These are phyloP conservation scores for Lycophotia porphyrea DNA, from an alignment of 2,888 invertebrate species.

Conservation along the genomic window DNA sequence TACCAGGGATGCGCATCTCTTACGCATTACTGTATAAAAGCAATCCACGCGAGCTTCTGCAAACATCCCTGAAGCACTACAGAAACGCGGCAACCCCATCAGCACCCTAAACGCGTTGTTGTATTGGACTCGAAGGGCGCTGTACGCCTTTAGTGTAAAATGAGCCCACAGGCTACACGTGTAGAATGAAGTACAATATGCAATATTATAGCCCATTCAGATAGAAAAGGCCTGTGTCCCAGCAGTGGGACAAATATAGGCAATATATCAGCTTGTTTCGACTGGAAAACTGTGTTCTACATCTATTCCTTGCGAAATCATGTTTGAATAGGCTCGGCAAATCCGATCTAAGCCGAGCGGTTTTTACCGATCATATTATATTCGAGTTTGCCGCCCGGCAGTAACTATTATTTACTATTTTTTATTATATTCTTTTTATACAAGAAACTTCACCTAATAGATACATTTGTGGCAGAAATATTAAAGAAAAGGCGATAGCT, in stretches of 20 bases:
- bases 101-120: no score
- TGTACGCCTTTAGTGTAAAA: no score
- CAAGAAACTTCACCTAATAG: slow-evolving; percentile 21
- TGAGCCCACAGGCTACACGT: no score
- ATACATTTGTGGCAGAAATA: slow-evolving; percentile 32
- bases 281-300: background rate
- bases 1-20: no score
- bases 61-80: no score
- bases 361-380: background rate
- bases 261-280: background rate
- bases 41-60: no score
- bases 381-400: background rate
- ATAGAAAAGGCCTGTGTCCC: background rate
- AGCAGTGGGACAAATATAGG: background rate
- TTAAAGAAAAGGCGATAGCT: slow-evolving; percentile 15
- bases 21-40: no score
- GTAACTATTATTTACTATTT: no score
- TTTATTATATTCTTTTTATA: slow-evolving; percentile 49
- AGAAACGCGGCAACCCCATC: no score
- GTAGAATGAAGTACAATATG: no score
- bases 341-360: background rate
- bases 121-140: no score
- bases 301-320: background rate
- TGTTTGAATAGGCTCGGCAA: background rate
- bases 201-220: no score